Evolutionary conservation across 2,113 vertebrate genomes (phyloP).

Genomic region (Callithrix jacchus): DNA sequence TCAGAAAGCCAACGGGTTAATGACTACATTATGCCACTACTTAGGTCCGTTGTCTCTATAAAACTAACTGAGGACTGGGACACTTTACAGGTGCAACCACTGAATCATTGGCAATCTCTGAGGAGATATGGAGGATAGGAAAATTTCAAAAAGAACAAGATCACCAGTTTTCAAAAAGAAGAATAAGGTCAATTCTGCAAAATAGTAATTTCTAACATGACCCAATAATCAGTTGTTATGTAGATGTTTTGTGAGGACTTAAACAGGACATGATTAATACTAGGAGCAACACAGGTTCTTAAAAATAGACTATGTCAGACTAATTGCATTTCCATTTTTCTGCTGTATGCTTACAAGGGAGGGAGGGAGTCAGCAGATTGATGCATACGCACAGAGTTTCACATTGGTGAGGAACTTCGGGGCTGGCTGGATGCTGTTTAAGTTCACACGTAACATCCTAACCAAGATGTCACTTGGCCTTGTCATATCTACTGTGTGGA

Average conservation of each 20-base stretch:
- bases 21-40: fast-evolving
- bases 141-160: background rate
- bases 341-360: background rate
- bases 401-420: background rate
- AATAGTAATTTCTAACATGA: background rate
- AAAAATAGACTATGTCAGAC: background rate
- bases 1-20: background rate
- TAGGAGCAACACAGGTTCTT: background rate
- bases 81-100: no score
- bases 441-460: background rate
- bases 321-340: background rate
- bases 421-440: background rate
- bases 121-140: background rate
- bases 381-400: background rate
- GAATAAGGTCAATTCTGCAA: background rate
- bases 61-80: background rate
- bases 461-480: background rate
- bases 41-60: background rate
- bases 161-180: background rate
- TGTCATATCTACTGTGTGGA: background rate
- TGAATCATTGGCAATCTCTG: background rate
- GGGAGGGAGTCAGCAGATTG: background rate
- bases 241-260: background rate
- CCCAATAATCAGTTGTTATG: background rate
- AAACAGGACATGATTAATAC: background rate